Base-by-base conservation (phyloP, 1,140 invertebrate species). In the Odontomachus brunneus region DNA sequence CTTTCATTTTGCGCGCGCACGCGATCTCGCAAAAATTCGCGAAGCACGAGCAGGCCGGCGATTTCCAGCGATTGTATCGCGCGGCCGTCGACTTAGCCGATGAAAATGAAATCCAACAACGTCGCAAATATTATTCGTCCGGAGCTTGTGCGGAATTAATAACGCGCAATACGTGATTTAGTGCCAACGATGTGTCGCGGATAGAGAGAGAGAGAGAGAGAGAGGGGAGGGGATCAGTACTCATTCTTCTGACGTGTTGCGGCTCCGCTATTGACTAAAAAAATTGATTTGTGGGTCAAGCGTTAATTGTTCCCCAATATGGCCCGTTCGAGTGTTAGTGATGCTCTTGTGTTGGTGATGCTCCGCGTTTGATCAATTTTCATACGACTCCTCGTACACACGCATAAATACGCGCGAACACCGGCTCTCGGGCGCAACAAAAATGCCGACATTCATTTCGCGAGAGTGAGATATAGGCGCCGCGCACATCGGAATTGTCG, bases 251-350 rank as follows among this genome's bases (percentile, higher is more conserved):
- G 63, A 33, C 59, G 26, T 33, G 49, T 12, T 9, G 26, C 17
- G 19, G 33, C 51, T 19, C 26, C 17, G 63, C 26, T 80, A 80
- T 80, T 57, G 65, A 57, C 33, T 78, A 24, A 80, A 80, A 69
- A 80, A 80, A 69, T 80, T 80, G 75, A 71, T 80, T 76, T 57
- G 51, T 71, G 65, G 75, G 65, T 80, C 75, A 80, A 80, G 65
- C 71, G 75, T 80, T 65, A 69, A 80, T 80, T 80, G 75, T 71
- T 69, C 65, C 19, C 12, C 75, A 51, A 69, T 69, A 57, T 44
- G 51, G 51, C 24, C 26, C 53, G 51, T 80, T 71, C 51, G 65
- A 44, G 69, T 69, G 63, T 78, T 55, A 17, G 65, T n/a, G n/a
- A n/a, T n/a, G n/a, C 26, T 59, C 57, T 80, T 69, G 51, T 69